These are phyloP conservation scores for Garrulus glandarius DNA, from an alignment of 2,797 vertebrate genomes.

Conservation along the genomic window DNA sequence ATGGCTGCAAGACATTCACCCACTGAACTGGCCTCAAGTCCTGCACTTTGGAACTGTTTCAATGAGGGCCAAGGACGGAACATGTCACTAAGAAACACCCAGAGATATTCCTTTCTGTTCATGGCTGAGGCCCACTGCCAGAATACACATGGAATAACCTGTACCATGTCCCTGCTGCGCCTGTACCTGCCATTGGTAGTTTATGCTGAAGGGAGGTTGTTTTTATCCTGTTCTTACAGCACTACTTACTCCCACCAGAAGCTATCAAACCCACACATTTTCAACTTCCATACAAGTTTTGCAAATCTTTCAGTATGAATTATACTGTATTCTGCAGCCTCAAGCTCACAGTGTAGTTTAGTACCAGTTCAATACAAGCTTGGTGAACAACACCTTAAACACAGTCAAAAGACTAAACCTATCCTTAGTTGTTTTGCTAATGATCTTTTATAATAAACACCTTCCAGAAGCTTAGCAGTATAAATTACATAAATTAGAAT, in stretches of 20 bases:
- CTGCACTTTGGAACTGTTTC: background rate
- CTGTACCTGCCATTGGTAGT: accelerated
- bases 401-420: background rate
- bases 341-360: background rate
- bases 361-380: background rate
- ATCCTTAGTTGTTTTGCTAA: background rate
- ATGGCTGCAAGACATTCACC: background rate
- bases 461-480: background rate
- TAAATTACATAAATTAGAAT: background rate
- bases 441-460: background rate
- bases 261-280: background rate
- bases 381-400: background rate
- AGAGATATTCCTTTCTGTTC: background rate
- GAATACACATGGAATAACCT: background rate
- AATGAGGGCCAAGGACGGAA: background rate
- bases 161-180: background rate
- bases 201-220: background rate
- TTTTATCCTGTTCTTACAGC: background rate
- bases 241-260: background rate
- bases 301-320: background rate
- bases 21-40: background rate
- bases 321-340: background rate
- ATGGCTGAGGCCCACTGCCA: background rate
- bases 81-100: background rate
- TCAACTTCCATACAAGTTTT: background rate